Evolutionary conservation across 2,113 vertebrate species (phyloP), one percentile per base, ranked within the genome.

Genomic region (Tragelaphus strepsiceros): DNA sequence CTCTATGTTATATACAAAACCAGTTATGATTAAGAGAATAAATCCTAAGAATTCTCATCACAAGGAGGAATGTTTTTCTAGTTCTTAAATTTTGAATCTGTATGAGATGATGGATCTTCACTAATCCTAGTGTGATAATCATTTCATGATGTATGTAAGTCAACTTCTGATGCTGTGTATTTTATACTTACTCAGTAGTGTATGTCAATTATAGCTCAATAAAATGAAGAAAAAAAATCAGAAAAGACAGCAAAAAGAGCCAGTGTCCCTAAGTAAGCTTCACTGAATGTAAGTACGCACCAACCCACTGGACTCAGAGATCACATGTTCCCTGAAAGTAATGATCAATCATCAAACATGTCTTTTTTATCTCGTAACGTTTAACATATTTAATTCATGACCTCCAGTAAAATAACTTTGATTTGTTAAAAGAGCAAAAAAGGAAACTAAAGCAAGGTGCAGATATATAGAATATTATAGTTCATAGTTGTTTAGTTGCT

Each of bases 241-340:
- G 80, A 35, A 82, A 54, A 54, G 49, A 54, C 17, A 54, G 32
- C n/a, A 82, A 22, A 32, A 24, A 54, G 51, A 54, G 80, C 51
- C 39, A 22, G 53, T 0, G 1, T 22, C 64, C 43, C 21, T 14
- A 9, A 3, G 7, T 1, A 7, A 10, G 6, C 5, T 2, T n/a
- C 2, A 2, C 35, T 32, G 59, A 21, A 9, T 46, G 17, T 8
- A 12, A 9, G 22, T 14, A 3, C 0, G 0, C 5, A 1, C 22
- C 53, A 0, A 12, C 10, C 0, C 1, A 7, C 59, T 1, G 46
- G 51, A 14, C 30, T 30, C 22, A 0, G 26, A 8, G 39, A 28
- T 3, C 16, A 3, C 8, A 4, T 32, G 7, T 14, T 61, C 43
- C 43, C 53, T 24, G 35, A 26, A 51, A 19, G 28, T 19, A 12